These are phyloP conservation scores for Actinernus sp. DNA, from an alignment of 92 coral and sea anemone species.

Conservation along the genomic window DNA sequence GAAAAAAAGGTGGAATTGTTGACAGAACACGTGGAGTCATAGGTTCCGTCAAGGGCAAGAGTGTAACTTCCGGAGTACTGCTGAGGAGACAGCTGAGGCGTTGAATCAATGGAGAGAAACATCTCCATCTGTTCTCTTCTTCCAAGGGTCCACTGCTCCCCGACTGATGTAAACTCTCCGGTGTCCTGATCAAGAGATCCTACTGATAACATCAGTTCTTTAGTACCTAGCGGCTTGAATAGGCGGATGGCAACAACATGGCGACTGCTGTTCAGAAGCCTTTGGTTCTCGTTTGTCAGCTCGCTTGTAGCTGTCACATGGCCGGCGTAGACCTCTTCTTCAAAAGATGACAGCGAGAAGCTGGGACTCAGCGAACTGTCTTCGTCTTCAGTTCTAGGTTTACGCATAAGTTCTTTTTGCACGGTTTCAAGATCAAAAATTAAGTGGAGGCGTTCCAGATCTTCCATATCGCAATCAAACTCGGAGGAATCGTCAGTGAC, in stretches of 20 bases:
- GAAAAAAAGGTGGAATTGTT: too few relatives aligned
- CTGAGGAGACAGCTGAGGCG: not conserved
- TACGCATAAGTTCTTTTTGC: not conserved
- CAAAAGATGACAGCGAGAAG: not conserved
- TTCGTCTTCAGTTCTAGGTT: not conserved
- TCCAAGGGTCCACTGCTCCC: not conserved
- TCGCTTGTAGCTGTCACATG: not conserved
- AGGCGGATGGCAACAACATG: not conserved
- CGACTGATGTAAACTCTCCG: not conserved
- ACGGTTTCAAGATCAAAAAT: not conserved
- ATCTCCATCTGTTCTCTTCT: not conserved
- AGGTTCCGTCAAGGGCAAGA: not conserved
- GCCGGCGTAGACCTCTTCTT: not conserved
- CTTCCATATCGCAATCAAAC: constrained; percentile 3
- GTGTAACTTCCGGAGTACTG: not conserved
- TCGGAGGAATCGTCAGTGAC: not conserved
- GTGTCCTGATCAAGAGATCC: constrained; percentile 1
- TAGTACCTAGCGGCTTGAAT: not conserved
- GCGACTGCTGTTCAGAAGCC: not conserved
- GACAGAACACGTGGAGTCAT: too few relatives aligned
- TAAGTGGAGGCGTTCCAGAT: constrained; percentile 1
- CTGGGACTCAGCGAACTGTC: not conserved
- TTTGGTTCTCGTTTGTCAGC: not conserved
- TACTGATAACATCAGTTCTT: not conserved
- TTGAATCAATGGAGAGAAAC: not conserved